These are phyloP conservation scores for Petrocephalus zakoni DNA, from an alignment of 2,113 vertebrate species.

Conservation along the genomic window DNA sequence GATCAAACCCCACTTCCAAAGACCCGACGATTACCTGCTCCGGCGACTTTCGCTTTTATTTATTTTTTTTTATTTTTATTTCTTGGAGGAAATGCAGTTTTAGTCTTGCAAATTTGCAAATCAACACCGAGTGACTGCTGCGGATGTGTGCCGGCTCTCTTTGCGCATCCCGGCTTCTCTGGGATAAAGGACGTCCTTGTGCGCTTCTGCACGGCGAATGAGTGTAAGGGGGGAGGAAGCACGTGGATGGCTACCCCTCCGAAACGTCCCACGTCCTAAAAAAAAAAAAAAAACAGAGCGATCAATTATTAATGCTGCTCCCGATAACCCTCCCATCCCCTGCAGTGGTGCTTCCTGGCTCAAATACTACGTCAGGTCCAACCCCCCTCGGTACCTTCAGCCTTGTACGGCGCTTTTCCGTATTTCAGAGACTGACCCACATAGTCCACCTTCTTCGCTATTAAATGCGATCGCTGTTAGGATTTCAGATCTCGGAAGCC, in stretches of 20 bases:
- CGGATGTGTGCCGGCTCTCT: conserved; percentile 48
- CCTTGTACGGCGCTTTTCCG: background rate
- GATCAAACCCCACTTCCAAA: background rate
- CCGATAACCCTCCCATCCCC: conserved; percentile 34
- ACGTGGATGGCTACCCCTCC: conserved; percentile 44
- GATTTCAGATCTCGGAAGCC: background rate
- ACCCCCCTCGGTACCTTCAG: conserved; percentile 15
- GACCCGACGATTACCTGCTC: conserved; percentile 55
- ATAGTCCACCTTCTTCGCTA: background rate
- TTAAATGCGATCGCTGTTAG: background rate
- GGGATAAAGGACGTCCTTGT: conserved; percentile 62
- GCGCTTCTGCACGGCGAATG: conserved; percentile 39
- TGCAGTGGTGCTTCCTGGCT: conserved; percentile 23
- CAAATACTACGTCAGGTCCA: conserved; percentile 19
- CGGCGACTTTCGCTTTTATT: conserved; percentile 43
- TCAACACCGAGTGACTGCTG: conserved; percentile 40
- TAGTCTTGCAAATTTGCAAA: conserved; percentile 36
- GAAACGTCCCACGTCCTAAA: conserved; percentile 49
- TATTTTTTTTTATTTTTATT: background rate
- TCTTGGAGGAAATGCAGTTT: conserved; percentile 25
- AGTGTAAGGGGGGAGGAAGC: conserved; percentile 39
- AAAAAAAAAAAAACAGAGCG: conserved; percentile 33
- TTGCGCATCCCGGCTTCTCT: conserved; percentile 54
- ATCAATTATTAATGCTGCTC: conserved; percentile 52
- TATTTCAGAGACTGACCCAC: background rate